Conservation (phyloP, 23 tunicate genomes). For the Halocynthia roretzi region DNA sequence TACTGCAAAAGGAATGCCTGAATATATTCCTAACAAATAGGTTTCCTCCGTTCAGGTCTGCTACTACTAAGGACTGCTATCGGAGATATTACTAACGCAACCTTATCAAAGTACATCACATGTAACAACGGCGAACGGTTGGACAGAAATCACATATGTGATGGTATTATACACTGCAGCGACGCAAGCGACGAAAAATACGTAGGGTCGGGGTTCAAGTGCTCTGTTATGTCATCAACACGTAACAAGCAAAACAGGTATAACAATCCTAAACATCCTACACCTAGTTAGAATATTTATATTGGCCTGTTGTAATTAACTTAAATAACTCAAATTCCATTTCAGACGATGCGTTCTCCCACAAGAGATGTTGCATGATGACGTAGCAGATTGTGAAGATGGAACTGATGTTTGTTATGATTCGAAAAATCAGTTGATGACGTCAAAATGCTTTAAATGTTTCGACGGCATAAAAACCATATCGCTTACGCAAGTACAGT, state of each 20-base stretch:
- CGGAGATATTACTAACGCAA: not conserved
- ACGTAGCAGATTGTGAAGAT: constrained; percentile 49
- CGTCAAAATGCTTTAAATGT: constrained; percentile 50
- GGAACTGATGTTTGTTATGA: constrained; percentile 47
- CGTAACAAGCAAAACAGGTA: not conserved
- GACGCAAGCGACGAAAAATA: constrained; percentile 55
- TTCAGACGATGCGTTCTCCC: constrained; percentile 60
- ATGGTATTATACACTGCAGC: constrained; percentile 32
- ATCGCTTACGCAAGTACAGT: constrained; percentile 47
- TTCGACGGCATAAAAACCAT: constrained; percentile 28
- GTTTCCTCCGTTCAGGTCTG: no score
- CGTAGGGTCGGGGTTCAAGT: constrained; percentile 52
- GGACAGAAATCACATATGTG: constrained; percentile 19
- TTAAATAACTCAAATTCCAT: not conserved
- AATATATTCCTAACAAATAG: no score
- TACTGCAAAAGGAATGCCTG: no score
- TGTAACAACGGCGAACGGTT: constrained; percentile 8
- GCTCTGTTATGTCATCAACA: constrained; percentile 11
- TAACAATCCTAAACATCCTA: not conserved
- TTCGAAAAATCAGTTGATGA: constrained; percentile 7
- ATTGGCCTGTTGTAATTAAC: no score
- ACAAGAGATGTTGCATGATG: constrained; percentile 28
- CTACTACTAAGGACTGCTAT: no score
- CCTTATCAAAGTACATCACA: not conserved
- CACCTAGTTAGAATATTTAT: no score